phyloP scores from a whole-genome alignment of 2,113 vertebrate species.

The Ceyx melanurus region DNA sequence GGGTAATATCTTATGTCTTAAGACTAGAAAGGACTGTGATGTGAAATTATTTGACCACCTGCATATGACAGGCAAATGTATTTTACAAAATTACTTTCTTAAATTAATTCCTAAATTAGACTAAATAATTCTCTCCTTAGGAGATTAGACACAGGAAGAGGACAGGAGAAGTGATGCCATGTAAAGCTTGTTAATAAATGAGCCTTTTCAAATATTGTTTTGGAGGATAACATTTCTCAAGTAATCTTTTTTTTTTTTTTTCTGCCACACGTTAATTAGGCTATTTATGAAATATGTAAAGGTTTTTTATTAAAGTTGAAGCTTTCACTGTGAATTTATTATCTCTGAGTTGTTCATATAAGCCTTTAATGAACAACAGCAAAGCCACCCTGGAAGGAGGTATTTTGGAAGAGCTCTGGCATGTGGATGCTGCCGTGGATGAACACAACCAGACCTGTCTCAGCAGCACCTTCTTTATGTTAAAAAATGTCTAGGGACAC shows the following conservation, averaged over 20 bases:
- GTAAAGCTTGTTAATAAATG: neutral
- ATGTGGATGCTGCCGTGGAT: accelerated
- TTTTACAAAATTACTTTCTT: neutral
- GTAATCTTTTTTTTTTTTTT: neutral
- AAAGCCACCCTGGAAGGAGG: neutral
- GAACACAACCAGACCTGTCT: neutral
- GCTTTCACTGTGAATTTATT: neutral
- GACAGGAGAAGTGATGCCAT: neutral
- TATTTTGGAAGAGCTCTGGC: neutral
- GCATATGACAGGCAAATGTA: neutral
- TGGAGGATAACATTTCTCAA: neutral
- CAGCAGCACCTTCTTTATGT: neutral
- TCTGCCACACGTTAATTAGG: neutral
- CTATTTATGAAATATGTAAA: constrained; percentile 7
- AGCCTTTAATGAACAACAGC: neutral
- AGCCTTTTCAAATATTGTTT: constrained; percentile 14
- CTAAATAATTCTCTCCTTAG: neutral
- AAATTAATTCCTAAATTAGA: neutral
- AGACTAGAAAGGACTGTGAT: neutral
- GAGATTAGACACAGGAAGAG: neutral
- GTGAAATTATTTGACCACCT: neutral
- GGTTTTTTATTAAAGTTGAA: neutral
- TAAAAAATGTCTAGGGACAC: neutral
- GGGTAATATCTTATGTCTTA: neutral
- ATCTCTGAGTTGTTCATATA: neutral